phyloP scores from a whole-genome alignment of 2,797 vertebrate genomes.

The Pipistrellus pygmaeus region DNA sequence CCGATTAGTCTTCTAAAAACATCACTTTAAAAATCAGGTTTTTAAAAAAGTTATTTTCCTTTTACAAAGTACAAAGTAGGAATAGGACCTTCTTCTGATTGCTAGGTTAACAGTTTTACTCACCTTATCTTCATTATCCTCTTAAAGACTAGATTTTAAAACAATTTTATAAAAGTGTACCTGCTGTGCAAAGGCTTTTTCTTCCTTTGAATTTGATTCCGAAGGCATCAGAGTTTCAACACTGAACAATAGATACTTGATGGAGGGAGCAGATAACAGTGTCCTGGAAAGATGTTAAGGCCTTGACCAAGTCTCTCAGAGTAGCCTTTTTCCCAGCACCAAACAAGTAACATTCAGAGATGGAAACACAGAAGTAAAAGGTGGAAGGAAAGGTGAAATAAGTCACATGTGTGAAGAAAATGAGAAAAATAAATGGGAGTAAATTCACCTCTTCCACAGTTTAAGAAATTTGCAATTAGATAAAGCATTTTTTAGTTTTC shows the following conservation, averaged over 20 bases:
- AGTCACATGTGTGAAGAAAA: background rate
- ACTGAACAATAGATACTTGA: slow-evolving; percentile 70
- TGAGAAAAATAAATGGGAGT: background rate
- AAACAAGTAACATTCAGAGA: background rate
- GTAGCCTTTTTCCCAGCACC: background rate
- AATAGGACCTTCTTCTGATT: slow-evolving; percentile 57
- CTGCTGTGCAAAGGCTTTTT: slow-evolving; percentile 55
- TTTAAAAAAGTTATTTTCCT: slow-evolving; percentile 70
- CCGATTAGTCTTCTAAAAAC: slow-evolving; percentile 67
- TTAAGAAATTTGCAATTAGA: background rate
- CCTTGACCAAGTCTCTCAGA: background rate
- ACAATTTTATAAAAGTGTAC: slow-evolving; percentile 64
- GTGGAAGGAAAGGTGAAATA: background rate
- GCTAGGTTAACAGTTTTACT: slow-evolving; percentile 74
- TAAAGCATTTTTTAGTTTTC: background rate
- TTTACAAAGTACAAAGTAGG: slow-evolving; percentile 25
- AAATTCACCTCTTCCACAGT: background rate
- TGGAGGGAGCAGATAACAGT: slow-evolving; percentile 34
- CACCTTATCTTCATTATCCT: slow-evolving; percentile 78
- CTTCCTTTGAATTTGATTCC: slow-evolving; percentile 72
- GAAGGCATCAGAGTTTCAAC: slow-evolving; percentile 61
- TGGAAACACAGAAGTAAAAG: background rate
- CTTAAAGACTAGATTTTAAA: slow-evolving; percentile 74
- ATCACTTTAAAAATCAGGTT: slow-evolving; percentile 69
- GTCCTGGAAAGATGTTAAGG: slow-evolving; percentile 40